phyloP scores from a whole-genome alignment of 2,797 vertebrate genomes.

The Limosa lapponica region DNA sequence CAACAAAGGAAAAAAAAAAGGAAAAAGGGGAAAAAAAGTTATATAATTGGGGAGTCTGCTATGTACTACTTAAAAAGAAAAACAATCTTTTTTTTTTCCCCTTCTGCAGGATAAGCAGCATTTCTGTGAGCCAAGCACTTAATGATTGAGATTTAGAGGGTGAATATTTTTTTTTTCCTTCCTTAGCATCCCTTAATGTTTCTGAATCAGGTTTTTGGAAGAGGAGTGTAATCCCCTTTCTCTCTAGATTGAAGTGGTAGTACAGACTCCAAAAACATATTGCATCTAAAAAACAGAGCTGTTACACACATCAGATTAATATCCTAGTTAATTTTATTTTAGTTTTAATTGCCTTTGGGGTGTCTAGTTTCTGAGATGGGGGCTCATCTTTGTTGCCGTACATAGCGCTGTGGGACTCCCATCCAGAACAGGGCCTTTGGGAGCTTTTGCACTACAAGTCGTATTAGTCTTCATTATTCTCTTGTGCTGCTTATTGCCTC shows the following conservation, averaged over 20 bases:
- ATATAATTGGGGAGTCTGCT: neutral
- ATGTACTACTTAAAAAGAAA: neutral
- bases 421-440: neutral
- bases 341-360: neutral
- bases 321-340: neutral
- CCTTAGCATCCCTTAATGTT: neutral
- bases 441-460: neutral
- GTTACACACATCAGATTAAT: neutral
- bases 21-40: neutral
- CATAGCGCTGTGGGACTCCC: neutral
- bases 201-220: neutral
- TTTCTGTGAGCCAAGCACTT: neutral
- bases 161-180: neutral
- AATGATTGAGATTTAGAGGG: neutral
- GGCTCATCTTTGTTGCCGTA: neutral
- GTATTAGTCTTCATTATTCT: constrained; percentile 18
- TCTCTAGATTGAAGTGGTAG: neutral
- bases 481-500: neutral
- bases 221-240: neutral
- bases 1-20: neutral
- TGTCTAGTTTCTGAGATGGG: neutral
- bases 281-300: neutral
- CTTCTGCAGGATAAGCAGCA: neutral
- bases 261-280: neutral
- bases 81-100: neutral